phyloP scores from a whole-genome alignment of 1,140 invertebrate genomes.

The Nautilus pompilius region DNA sequence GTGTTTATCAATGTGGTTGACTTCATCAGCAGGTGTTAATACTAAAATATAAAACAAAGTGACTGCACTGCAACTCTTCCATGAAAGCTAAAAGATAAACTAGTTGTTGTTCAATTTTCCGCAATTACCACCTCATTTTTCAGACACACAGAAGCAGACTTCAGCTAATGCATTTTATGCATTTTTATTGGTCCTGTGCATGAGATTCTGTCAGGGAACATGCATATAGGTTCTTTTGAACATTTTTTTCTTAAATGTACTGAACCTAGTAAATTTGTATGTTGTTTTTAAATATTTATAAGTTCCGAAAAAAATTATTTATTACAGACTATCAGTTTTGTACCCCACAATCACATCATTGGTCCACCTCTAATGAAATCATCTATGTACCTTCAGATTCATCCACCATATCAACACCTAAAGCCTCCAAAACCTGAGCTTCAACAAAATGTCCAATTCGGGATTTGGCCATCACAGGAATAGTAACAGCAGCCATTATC shows the following conservation, averaged over 20 bases:
- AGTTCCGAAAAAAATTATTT: too few relatives aligned
- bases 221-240: too few relatives aligned
- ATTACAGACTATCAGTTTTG: too few relatives aligned
- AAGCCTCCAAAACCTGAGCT: conserved; percentile 43
- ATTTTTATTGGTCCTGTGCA: too few relatives aligned
- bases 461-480: conserved; percentile 49
- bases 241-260: too few relatives aligned
- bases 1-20: conserved; percentile 47
- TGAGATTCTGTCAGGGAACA: too few relatives aligned
- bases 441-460: conserved; percentile 50
- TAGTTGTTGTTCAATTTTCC: neutral
- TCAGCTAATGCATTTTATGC: too few relatives aligned
- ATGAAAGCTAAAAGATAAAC: neutral
- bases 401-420: conserved; percentile 51
- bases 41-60: conserved; percentile 24
- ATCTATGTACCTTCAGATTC: conserved; percentile 48
- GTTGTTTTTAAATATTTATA: too few relatives aligned
- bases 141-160: neutral
- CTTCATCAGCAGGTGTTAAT: conserved; percentile 43
- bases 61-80: neutral
- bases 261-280: too few relatives aligned
- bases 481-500: conserved; percentile 45
- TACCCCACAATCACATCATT: too few relatives aligned
- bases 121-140: neutral
- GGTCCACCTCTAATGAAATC: too few relatives aligned